Base-by-base conservation (phyloP, 2,113 vertebrate genomes). In the Engraulis encrasicolus region DNA sequence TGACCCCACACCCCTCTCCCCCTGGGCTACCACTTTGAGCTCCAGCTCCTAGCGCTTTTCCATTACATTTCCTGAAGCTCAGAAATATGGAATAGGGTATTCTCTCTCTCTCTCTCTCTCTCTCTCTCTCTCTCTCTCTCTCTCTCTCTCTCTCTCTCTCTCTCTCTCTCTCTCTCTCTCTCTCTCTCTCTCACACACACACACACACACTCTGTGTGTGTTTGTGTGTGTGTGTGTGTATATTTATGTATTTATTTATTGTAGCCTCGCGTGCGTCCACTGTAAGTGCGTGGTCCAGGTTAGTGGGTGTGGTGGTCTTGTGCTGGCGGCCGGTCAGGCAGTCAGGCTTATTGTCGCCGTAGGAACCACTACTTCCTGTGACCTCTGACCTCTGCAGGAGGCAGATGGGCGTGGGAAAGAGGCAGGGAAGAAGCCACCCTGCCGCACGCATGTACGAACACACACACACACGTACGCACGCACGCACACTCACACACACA, bases 371-470 rank as follows among this genome's bases (percentile, higher is more conserved):
- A 89, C 92, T 93, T 93, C 92, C 91, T 88, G 91, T 91, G 79
- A 91, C 82, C 88, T 88, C 85, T 90, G 83, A 90, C 88, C 90
- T 85, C 45, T 20, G 14, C 50, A 50, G 82, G 4, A 45, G 40
- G 40, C 40, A 58, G 82, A 86, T 71, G 83, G 91, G 87, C 87
- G 90, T 93, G 91, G 91, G 92, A 94, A 94, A 87, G 81, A 85
- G 9, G 71, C 36, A 82, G 31, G 27, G 61, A 71, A 27, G 61
- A 11, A 71, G 23, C 61, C 23, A 14, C 61, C 61, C 23, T 27
- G 61, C 61, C 34, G 34, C 2, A 71, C 61, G 34, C 27, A 71
- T n/a, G n/a, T n/a, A n/a, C n/a, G n/a, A 66, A 12, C 23, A 71
- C 61, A 71, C 23, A 71, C 66, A 74, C 66, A 74, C 27, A 74